Base-by-base conservation (phyloP, 2,797 vertebrate species). In the Sebastes variabilis region DNA sequence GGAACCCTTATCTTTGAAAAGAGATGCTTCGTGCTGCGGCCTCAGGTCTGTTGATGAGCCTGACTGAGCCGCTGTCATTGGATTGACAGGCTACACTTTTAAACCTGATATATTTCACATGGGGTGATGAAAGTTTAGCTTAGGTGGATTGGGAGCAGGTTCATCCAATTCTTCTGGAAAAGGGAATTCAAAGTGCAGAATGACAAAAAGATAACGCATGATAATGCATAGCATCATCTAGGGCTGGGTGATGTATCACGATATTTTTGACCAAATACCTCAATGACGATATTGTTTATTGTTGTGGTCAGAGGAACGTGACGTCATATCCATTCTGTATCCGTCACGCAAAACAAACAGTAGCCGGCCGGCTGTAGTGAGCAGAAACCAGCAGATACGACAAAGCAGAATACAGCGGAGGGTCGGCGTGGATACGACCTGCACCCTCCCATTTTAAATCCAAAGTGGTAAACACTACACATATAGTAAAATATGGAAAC, bases 1-100 rank as follows among this genome's bases (percentile, higher is more conserved):
- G 77, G 77, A 90, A 70, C 75, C 75, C 87, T 90, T 92, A 93
- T 92, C 93, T 94, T 87, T 85, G 54, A 88, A 88, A 49, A 82
- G 66, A 65, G 75, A 49, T 72, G 77, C 81, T 85, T 72, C 75
- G 52, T 65, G 62, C 65, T 66, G 82, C 81, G 66, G 82, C 81
- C 81, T 85, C 72, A 69, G 72, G 83, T 85, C 77, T 29, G 58
- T 34, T 81, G 78, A 78, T 75, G 38, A 42, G 79, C n/a, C 64
- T 80, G 66, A 24, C 30, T 68, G 49, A 79, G 65, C 60, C 66
- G 61, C 66, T 25, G 52, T 34, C 66, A 66, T 24, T 68, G 22
- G 25, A 61, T 5, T 56, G 62, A 79, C 36, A 65, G 65, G 55
- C 16, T n/a, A 54, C 18, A 65, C 52, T 14, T 59, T 81, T 55